phyloP scores from a whole-genome alignment of 2,113 vertebrate species.

The Silurus glanis region DNA sequence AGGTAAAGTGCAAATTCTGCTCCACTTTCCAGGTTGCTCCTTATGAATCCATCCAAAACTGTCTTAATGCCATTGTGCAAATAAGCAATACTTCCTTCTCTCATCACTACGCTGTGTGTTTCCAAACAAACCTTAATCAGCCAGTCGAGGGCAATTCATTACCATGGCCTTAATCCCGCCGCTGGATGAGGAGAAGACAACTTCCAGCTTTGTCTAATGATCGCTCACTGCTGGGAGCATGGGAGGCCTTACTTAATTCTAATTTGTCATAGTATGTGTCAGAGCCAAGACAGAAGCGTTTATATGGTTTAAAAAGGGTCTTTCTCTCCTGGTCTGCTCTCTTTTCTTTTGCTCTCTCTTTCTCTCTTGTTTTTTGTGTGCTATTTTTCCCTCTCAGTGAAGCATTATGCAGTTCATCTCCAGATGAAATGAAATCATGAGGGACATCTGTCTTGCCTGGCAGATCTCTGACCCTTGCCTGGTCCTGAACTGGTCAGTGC shows the following conservation, averaged over 20 bases:
- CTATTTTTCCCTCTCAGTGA: conserved; percentile 24
- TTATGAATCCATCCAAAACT: background rate
- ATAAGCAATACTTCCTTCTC: conserved; percentile 24
- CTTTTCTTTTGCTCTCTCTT: conserved; percentile 18
- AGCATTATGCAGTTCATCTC: conserved; percentile 46
- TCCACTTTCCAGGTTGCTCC: conserved; percentile 13
- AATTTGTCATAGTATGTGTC: conserved; percentile 58
- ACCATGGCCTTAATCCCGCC: conserved; percentile 32
- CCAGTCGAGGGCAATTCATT: conserved; percentile 48
- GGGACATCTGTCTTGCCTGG: conserved; percentile 46
- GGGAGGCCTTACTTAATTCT: conserved; percentile 43
- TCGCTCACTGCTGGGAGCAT: conserved; percentile 43
- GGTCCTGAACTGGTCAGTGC: conserved; percentile 5
- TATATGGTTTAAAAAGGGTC: conserved; percentile 52
- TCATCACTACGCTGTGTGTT: conserved; percentile 34
- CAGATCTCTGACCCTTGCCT: conserved; percentile 43
- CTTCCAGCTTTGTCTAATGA: conserved; percentile 50
- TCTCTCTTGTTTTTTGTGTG: background rate
- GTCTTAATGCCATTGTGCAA: conserved; percentile 13
- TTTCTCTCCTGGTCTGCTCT: conserved; percentile 34
- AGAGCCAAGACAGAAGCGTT: conserved; percentile 50
- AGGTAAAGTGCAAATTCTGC: conserved; percentile 2
- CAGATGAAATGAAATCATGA: conserved; percentile 49
- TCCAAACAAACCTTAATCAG: conserved; percentile 48
- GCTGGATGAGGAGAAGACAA: conserved; percentile 41